These are phyloP conservation scores for Microplitis deprimator DNA, from an alignment of 2,888 invertebrate species.

Conservation along the genomic window DNA sequence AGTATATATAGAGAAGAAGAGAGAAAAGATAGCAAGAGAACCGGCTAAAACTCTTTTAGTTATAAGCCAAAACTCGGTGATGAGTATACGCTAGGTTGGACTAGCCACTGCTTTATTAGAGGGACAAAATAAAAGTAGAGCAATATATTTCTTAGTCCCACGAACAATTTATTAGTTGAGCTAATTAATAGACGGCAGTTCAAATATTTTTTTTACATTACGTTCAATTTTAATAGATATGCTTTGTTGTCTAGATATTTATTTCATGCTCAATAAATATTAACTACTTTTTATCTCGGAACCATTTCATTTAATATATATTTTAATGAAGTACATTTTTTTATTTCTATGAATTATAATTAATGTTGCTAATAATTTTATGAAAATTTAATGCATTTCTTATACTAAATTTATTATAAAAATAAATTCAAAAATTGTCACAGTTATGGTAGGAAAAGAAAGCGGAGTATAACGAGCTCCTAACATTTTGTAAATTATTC, in stretches of 20 bases:
- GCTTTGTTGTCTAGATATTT: background rate
- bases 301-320: too few relatives aligned
- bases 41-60: conserved; percentile 10
- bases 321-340: too few relatives aligned
- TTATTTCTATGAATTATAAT: too few relatives aligned
- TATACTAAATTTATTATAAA: too few relatives aligned
- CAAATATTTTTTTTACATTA: background rate
- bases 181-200: conserved; percentile 64
- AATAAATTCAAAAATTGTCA: too few relatives aligned
- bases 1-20: background rate
- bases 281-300: background rate
- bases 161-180: conserved; percentile 63
- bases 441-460: too few relatives aligned
- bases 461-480: too few relatives aligned
- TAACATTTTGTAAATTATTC: too few relatives aligned
- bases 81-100: conserved; percentile 15
- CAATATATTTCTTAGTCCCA: conserved; percentile 50
- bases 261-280: background rate
- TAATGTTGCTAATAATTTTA: too few relatives aligned
- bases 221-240: background rate
- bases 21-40: background rate
- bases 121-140: conserved; percentile 45
- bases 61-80: conserved; percentile 12
- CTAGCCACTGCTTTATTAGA: conserved; percentile 21
- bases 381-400: too few relatives aligned